phyloP scores from a whole-genome alignment of 2,797 vertebrate species.

The Rhinoraja longicauda region DNA sequence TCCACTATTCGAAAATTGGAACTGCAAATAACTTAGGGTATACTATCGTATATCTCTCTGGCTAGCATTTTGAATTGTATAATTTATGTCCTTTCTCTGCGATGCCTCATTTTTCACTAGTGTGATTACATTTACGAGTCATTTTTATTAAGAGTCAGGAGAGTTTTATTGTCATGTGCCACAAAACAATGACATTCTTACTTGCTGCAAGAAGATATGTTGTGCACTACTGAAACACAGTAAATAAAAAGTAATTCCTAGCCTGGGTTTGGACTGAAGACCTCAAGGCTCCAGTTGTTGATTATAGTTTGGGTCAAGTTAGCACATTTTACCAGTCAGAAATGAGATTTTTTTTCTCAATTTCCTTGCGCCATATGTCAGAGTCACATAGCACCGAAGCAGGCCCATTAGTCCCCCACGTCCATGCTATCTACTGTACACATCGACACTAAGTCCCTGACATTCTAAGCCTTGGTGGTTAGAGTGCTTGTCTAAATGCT shows the following conservation, averaged over 20 bases:
- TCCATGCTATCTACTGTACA: no score
- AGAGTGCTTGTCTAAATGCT: no score
- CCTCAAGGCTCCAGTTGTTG: neutral
- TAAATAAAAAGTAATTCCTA: neutral
- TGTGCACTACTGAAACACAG: no score
- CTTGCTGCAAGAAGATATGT: no score
- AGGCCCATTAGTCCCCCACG: no score
- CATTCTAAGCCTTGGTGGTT: no score
- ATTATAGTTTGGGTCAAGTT: neutral
- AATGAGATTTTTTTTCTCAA: neutral
- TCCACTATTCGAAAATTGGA: neutral
- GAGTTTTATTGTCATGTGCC: no score
- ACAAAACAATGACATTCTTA: no score
- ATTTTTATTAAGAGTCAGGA: neutral
- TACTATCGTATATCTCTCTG: neutral
- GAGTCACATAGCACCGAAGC: no score
- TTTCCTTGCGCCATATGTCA: no score
- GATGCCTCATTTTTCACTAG: neutral
- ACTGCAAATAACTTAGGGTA: neutral
- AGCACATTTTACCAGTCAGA: neutral
- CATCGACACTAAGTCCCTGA: no score
- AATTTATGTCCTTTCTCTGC: no score
- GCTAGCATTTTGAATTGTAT: neutral
- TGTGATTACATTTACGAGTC: neutral
- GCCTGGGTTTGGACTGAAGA: neutral